Evolutionary conservation across 53 echinoderm and acorn worm genomes (phyloP).

Genomic region (Antedon mediterranea): DNA sequence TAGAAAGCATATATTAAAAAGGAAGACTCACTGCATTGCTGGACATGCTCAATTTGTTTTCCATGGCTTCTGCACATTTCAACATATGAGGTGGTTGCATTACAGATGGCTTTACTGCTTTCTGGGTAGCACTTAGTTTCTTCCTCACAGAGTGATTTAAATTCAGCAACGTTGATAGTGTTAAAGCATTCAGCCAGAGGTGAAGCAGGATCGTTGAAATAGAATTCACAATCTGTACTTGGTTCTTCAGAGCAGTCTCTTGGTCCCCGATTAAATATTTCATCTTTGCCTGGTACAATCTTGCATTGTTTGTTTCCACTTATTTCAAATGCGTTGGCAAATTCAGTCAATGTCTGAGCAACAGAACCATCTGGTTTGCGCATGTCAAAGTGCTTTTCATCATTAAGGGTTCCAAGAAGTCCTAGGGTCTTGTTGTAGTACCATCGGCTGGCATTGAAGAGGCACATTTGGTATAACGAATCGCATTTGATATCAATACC

Average conservation of each 20-base stretch:
- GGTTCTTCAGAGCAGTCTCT: conserved; percentile 5
- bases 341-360: conserved; percentile 35
- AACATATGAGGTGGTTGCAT: conserved; percentile 29
- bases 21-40: background rate
- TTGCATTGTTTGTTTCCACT: conserved; percentile 29
- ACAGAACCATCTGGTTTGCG: conserved; percentile 53
- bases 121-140: conserved; percentile 8
- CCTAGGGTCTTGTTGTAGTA: conserved; percentile 93
- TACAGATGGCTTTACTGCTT: conserved; percentile 25
- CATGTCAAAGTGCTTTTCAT: conserved; percentile 52
- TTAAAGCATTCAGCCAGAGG: conserved; percentile 13
- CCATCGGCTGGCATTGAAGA: conserved; percentile 84
- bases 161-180: conserved; percentile 38
- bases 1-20: no score
- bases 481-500: conserved; percentile 66
- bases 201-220: background rate
- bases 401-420: conserved; percentile 72
- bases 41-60: conserved; percentile 21
- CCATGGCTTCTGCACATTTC: conserved; percentile 36
- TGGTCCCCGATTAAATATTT: conserved; percentile 3
- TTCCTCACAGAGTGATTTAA: conserved; percentile 34
- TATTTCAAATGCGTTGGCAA: conserved; percentile 60
- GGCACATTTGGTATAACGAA: conserved; percentile 41
- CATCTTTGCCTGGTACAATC: conserved; percentile 21
- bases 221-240: background rate